phyloP scores from a whole-genome alignment of 2,113 vertebrate species.

The Neotragus pygmaeus region DNA sequence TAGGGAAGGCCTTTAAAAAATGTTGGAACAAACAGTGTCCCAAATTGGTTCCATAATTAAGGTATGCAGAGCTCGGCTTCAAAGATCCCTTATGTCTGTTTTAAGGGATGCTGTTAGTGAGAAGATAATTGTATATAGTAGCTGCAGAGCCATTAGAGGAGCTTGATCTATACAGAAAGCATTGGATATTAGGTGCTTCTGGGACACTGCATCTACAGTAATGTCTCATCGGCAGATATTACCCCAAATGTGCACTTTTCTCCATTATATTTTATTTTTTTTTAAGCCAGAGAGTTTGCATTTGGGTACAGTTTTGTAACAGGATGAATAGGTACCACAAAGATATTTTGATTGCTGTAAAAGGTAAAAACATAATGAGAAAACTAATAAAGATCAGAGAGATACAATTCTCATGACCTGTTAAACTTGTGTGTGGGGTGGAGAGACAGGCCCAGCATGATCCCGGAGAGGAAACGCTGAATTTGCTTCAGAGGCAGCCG shows the following conservation, averaged over 20 bases:
- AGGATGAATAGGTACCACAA: slow-evolving; percentile 70
- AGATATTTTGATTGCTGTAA: slow-evolving; percentile 67
- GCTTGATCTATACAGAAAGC: slow-evolving; percentile 68
- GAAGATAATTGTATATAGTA: slow-evolving; percentile 76
- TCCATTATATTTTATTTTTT: slow-evolving; percentile 64
- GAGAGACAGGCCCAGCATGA: not conserved
- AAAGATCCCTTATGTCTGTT: slow-evolving; percentile 79
- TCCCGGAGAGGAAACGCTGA: not conserved
- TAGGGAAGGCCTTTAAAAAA: slow-evolving; percentile 66
- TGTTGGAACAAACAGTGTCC: slow-evolving; percentile 80
- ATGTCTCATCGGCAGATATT: slow-evolving; percentile 65
- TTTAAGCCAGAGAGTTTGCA: slow-evolving; percentile 64
- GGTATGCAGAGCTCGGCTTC: slow-evolving; percentile 79
- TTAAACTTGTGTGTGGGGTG: not conserved
- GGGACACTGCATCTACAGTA: slow-evolving; percentile 36
- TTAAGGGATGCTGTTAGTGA: slow-evolving; percentile 73
- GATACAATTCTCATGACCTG: slow-evolving; percentile 55
- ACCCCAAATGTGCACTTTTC: slow-evolving; percentile 50
- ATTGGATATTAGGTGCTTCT: slow-evolving; percentile 64
- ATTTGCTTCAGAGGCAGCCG: not conserved
- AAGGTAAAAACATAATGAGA: slow-evolving; percentile 73
- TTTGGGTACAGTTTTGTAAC: slow-evolving; percentile 67
- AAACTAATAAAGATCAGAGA: slow-evolving; percentile 66
- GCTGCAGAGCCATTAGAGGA: slow-evolving; percentile 71
- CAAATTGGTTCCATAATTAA: slow-evolving; percentile 85